A percentile compares a stretch with the other conserved stretches of the same genome.
Evolutionary conservation across 1,140 invertebrate species (phyloP).

Genomic region (Eriocheir sinensis): DNA sequence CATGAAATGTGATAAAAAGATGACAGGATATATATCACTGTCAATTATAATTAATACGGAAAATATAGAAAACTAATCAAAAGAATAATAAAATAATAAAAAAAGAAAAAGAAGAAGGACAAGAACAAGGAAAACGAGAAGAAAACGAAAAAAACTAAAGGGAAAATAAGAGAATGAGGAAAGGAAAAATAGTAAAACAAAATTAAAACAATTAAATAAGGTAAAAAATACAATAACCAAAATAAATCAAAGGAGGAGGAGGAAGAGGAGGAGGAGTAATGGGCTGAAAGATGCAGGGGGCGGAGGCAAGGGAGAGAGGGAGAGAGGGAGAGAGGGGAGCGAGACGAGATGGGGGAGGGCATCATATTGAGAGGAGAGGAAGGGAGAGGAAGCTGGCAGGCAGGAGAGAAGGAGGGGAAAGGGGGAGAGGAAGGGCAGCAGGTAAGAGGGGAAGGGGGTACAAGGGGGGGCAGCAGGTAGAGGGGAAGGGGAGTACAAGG

Average conservation of each 20-base stretch:
- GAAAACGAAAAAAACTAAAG: not conserved
- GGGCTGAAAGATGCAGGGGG: not conserved
- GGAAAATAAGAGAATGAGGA: not conserved
- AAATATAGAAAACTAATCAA: too few relatives aligned
- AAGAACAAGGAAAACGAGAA: not conserved
- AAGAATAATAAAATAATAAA: not conserved
- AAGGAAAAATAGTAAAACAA: not conserved
- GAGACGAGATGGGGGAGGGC: not conserved
- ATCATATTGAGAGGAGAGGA: too few relatives aligned
- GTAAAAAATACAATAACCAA: not conserved
- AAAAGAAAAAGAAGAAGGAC: not conserved
- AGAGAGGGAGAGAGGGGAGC: not conserved
- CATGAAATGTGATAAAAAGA: too few relatives aligned
- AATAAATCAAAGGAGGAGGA: not conserved
- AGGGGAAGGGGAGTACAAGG: not conserved
- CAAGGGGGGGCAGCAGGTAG: not conserved
- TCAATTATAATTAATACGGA: too few relatives aligned
- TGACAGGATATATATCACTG: too few relatives aligned
- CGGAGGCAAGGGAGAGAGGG: not conserved
- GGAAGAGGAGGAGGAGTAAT: not conserved
- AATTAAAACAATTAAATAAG: not conserved
- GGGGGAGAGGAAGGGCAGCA: not conserved
- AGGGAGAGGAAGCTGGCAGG: not conserved
- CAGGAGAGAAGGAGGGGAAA: not conserved
- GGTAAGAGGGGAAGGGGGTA: not conserved